These are phyloP conservation scores for Penelope pileata DNA, from an alignment of 2,113 vertebrate species.

Conservation along the genomic window DNA sequence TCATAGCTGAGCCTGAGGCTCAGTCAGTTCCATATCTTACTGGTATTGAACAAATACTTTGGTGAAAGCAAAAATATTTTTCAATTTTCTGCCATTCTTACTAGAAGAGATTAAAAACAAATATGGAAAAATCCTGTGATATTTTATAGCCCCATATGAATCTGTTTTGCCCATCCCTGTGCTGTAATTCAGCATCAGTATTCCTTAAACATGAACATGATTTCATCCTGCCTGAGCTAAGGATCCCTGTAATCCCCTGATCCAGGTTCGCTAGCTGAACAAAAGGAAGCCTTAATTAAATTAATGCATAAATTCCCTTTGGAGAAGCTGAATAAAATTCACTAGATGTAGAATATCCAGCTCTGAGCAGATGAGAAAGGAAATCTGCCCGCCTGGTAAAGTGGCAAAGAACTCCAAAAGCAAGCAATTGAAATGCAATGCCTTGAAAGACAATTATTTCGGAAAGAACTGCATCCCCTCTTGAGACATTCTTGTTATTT, in stretches of 20 bases:
- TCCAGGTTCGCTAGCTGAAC: slow-evolving; percentile 24
- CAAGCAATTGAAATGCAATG: slow-evolving; percentile 16
- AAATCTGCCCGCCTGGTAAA: slow-evolving; percentile 38
- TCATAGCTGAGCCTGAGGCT: not conserved
- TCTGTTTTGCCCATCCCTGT: not conserved
- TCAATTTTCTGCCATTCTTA: not conserved
- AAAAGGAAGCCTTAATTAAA: slow-evolving; percentile 63
- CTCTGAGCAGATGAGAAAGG: slow-evolving; percentile 17
- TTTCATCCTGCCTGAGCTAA: not conserved
- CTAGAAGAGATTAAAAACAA: not conserved
- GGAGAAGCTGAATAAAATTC: slow-evolving; percentile 51
- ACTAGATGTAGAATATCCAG: not conserved
- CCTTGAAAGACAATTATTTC: slow-evolving; percentile 30
- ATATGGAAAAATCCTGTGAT: not conserved
- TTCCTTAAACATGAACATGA: not conserved
- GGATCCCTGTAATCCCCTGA: slow-evolving; percentile 60
- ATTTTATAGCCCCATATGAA: not conserved
- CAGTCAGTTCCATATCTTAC: not conserved
- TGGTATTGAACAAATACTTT: not conserved
- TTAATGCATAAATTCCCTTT: slow-evolving; percentile 65
- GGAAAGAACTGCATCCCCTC: slow-evolving; percentile 7
- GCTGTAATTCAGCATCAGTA: not conserved
- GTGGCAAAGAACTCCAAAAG: slow-evolving; percentile 44
- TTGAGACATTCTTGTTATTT: slow-evolving; percentile 4
- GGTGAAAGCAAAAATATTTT: not conserved